Evolutionary conservation across 2,113 vertebrate genomes (phyloP), one percentile per base, ranked within the genome.

Genomic region (Petroica traversi): DNA sequence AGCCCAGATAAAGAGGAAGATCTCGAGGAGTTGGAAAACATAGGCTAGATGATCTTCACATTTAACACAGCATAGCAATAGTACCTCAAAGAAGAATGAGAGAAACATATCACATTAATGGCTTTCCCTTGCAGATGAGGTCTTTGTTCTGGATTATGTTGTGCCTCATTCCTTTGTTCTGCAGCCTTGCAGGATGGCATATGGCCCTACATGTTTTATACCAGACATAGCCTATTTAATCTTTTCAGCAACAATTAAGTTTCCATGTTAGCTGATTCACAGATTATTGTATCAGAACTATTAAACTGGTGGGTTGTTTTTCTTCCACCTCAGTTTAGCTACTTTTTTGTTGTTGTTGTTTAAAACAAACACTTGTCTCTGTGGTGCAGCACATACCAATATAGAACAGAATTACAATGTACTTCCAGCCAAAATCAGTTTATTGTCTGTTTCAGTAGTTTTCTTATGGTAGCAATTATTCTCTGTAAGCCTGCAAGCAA

Each of bases 391-490:
- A 97, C 95, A 89, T 93, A 97, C 97, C 97, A 98, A 97, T 98
- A 97, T 97, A 98, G 97, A 97, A 96, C 95, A 98, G 97, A 98
- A 98, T 98, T 98, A 98, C 97, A 97, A 97, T 97, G 97, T 96
- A 98, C 97, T 98, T 97, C 95, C 95, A 98, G 97, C 97, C 97
- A 98, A 98, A 98, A 98, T 97, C 97, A 95, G 96, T 98, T 98
- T 98, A 98, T 98, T 97, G 97, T 98, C 97, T 97, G 97, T 98
- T 98, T 98, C 97, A 97, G 97, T 97, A 97, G 96, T 97, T 98
- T 98, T 98, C 97, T 98, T 98, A 98, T 97, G 97, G 97, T 96
- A 93, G 97, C 97, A 97, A 98, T 98, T 98, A 98, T 98, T 98
- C 97, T 98, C 97, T 97, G 97, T 97, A 97, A 98, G 97, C 98